A percentile compares a stretch with the other conserved stretches of the same genome.
Evolutionary conservation across 2,113 vertebrate genomes (phyloP).

Genomic region (Aramus guarauna): DNA sequence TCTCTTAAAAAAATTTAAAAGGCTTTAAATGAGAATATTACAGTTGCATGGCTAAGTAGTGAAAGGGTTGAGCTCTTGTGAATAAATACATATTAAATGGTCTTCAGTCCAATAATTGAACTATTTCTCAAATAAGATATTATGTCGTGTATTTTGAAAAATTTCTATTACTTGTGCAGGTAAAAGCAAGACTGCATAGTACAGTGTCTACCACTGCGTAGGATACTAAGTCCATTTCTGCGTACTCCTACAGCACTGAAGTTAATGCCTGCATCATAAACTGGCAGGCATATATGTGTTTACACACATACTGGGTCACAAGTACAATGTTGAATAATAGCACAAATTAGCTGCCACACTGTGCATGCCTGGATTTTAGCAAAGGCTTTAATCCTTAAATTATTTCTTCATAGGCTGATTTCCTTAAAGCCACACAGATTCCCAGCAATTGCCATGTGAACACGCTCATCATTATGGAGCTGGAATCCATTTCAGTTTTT

Average conservation of each 20-base stretch:
- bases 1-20: not conserved
- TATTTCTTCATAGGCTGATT: not conserved
- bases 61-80: not conserved
- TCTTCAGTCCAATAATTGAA: not conserved
- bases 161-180: not conserved
- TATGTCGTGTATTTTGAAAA: not conserved
- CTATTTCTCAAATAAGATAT: not conserved
- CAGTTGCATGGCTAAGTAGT: not conserved
- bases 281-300: accelerated
- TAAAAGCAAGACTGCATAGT: not conserved
- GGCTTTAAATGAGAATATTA: not conserved
- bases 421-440: not conserved
- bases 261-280: not conserved
- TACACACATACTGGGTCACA: not conserved
- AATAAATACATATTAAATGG: not conserved
- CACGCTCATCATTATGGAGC: not conserved
- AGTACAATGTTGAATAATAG: not conserved
- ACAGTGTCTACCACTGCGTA: not conserved
- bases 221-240: accelerated
- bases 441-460: not conserved
- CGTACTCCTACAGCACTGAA: not conserved
- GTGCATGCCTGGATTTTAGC: not conserved
- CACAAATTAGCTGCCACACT: not conserved
- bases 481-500: not conserved
- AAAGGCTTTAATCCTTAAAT: conserved; percentile 36